A percentile compares a stretch with the other conserved stretches of the same genome.
phyloP scores from a whole-genome alignment of 2,797 vertebrate species.

The Argentina silus region DNA sequence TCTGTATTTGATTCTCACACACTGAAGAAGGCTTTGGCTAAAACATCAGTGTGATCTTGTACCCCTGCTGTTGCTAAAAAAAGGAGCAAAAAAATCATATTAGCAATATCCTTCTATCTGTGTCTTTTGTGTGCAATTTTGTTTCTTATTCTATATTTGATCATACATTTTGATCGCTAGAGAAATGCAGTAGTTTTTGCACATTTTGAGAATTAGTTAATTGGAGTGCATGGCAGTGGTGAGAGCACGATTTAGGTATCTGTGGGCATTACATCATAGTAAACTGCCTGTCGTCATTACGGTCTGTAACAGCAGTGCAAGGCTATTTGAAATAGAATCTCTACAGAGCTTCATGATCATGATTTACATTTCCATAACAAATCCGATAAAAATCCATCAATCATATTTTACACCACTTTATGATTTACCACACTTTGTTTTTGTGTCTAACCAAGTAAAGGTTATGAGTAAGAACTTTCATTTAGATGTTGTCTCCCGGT shows the following conservation, averaged over 20 bases:
- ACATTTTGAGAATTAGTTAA: too few species aligned
- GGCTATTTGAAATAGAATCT: conserved; percentile 3
- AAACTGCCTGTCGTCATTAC: conserved; percentile 1
- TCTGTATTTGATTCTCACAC: not conserved
- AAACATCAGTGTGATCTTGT: not conserved
- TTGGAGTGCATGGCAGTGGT: too few species aligned
- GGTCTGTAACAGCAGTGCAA: not conserved
- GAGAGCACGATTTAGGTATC: not conserved
- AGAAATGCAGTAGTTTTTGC: too few species aligned
- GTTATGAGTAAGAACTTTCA: not conserved
- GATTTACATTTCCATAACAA: not conserved
- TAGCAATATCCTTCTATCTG: too few species aligned
- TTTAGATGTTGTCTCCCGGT: too few species aligned
- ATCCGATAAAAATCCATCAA: not conserved
- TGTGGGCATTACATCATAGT: conserved; percentile 9
- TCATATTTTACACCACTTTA: not conserved
- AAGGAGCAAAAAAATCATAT: too few species aligned
- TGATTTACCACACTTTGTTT: not conserved
- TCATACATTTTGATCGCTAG: too few species aligned
- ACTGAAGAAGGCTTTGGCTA: not conserved
- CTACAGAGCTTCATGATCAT: not conserved
- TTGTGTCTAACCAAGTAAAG: not conserved
- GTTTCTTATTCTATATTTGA: too few species aligned
- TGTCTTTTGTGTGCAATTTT: too few species aligned
- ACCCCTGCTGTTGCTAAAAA: not conserved